Conservation (phyloP, 2,888 invertebrate genomes). For the Notodonta dromedarius region DNA sequence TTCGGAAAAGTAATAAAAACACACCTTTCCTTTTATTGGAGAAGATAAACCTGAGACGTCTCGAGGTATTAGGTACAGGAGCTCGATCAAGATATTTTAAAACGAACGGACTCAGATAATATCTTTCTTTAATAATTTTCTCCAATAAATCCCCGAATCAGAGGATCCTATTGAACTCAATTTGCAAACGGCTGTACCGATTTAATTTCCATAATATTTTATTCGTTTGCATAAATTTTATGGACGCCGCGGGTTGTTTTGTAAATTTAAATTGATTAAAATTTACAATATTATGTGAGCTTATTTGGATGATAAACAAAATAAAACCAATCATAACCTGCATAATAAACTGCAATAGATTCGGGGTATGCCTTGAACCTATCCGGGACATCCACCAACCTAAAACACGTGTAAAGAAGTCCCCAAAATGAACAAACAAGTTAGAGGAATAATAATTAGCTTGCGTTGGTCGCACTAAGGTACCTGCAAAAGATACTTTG, state of each 20-base stretch:
- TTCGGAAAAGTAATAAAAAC: slow-evolving; percentile 2
- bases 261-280: slow-evolving; percentile 7
- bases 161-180: slow-evolving; percentile 4
- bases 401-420: too few relatives aligned
- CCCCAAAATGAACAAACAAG: too few relatives aligned
- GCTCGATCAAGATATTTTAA: neutral
- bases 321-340: too few relatives aligned
- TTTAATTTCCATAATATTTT: slow-evolving; percentile 8
- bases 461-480: too few relatives aligned
- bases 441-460: too few relatives aligned
- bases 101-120: slow-evolving; percentile 4
- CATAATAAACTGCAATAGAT: too few relatives aligned
- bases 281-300: neutral
- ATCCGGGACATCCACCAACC: too few relatives aligned
- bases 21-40: slow-evolving; percentile 1
- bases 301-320: neutral
- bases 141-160: slow-evolving; percentile 7
- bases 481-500: too few relatives aligned
- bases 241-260: neutral
- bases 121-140: slow-evolving; percentile 6
- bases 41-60: neutral
- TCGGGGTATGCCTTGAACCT: too few relatives aligned
- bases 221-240: slow-evolving; percentile 7
- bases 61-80: neutral
- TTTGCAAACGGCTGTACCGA: slow-evolving; percentile 4